phyloP scores from a whole-genome alignment of 2,113 vertebrate species.

The Rutilus rutilus region DNA sequence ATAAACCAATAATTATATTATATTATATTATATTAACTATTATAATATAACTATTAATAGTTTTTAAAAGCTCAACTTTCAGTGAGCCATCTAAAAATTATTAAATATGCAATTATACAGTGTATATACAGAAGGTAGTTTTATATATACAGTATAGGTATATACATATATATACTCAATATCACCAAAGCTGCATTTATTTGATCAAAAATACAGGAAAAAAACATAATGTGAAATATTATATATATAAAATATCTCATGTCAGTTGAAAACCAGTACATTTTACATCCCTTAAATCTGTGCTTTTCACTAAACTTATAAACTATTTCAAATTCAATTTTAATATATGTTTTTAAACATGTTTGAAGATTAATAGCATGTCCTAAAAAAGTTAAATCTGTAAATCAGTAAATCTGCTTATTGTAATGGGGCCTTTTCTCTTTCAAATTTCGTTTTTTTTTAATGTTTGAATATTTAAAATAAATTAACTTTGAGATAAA shows the following conservation, averaged over 20 bases:
- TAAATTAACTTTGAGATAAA: slow-evolving; percentile 27
- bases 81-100: too few species aligned
- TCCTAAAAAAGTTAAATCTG: not conserved
- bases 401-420: slow-evolving; percentile 10
- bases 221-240: too few species aligned
- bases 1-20: too few species aligned
- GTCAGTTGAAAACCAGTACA: not conserved
- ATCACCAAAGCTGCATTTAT: too few species aligned
- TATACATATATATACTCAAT: too few species aligned
- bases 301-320: not conserved
- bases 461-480: slow-evolving; percentile 22
- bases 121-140: too few species aligned
- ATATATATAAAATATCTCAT: not conserved
- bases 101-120: too few species aligned
- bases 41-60: too few species aligned
- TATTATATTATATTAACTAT: too few species aligned
- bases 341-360: not conserved
- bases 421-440: not conserved
- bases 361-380: not conserved
- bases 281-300: not conserved
- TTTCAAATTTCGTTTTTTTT: not conserved
- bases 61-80: too few species aligned
- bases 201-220: too few species aligned
- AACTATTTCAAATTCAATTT: not conserved
- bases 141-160: too few species aligned